phyloP scores from a whole-genome alignment of 1,140 invertebrate species.

The Calycopis cecrops region DNA sequence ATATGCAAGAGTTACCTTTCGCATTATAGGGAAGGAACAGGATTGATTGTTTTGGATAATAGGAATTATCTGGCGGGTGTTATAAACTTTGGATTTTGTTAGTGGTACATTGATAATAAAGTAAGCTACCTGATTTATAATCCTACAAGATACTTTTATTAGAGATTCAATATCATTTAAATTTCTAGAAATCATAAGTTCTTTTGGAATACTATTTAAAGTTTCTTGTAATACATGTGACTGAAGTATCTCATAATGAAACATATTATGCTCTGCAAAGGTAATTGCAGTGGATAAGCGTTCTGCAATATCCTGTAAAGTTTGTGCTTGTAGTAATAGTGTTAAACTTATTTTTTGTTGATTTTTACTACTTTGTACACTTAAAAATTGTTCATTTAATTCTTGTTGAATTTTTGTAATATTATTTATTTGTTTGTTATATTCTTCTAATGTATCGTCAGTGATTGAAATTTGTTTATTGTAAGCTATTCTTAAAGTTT shows the following conservation, averaged over 20 bases:
- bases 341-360: constrained; percentile 15
- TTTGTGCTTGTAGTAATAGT: constrained; percentile 22
- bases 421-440: constrained; percentile 20
- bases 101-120: constrained; percentile 10
- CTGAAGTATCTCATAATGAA: constrained; percentile 22
- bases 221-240: constrained; percentile 16
- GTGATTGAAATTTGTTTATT: constrained; percentile 25
- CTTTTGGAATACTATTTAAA: constrained; percentile 15
- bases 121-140: constrained; percentile 14
- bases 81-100: no score
- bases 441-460: no score
- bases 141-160: constrained; percentile 10
- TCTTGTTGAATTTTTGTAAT: constrained; percentile 20
- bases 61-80: no score
- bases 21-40: constrained; percentile 14
- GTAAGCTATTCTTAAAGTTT: constrained; percentile 24
- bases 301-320: constrained; percentile 17
- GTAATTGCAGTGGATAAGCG: constrained; percentile 2
- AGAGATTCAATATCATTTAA: constrained; percentile 20
- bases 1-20: constrained; percentile 24
- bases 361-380: constrained; percentile 15
- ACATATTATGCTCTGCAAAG: constrained; percentile 21
- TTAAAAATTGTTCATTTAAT: constrained; percentile 10
- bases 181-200: constrained; percentile 18
- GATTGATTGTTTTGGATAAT: no score